Conservation (phyloP, 2,888 invertebrate species). For the Lasioglossum zephyrum region DNA sequence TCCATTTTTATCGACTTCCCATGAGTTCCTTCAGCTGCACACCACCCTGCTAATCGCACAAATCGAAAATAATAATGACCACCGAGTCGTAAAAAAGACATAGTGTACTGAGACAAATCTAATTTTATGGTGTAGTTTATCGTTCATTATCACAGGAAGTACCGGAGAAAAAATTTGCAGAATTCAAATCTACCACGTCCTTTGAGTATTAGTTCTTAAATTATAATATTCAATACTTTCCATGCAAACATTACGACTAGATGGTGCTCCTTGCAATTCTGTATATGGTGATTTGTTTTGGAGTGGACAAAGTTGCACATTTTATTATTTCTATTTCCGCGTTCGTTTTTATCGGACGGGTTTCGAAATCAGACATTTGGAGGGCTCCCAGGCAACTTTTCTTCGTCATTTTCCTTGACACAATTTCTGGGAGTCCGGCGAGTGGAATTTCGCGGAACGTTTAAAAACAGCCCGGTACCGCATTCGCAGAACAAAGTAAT, state of each 20-base stretch:
- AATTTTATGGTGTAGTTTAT: neutral
- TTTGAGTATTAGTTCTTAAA: too few species aligned
- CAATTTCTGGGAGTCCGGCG: conserved; percentile 23
- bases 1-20: conserved; percentile 14
- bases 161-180: neutral
- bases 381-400: conserved; percentile 3
- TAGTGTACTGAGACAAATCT: neutral
- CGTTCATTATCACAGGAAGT: neutral
- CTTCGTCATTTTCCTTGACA: conserved; percentile 35
- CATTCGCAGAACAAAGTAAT: conserved; percentile 74
- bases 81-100: neutral
- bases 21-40: neutral
- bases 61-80: conserved; percentile 18
- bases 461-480: conserved; percentile 67
- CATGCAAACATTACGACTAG: too few species aligned
- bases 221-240: too few species aligned
- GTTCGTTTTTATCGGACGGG: neutral
- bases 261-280: too few species aligned
- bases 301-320: neutral
- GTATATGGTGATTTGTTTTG: neutral
- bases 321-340: neutral
- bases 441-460: conserved; percentile 43
- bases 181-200: neutral
- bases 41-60: neutral
- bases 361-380: conserved; percentile 8